Base-by-base conservation (phyloP, 2,888 invertebrate genomes). In the Drepana falcataria region DNA sequence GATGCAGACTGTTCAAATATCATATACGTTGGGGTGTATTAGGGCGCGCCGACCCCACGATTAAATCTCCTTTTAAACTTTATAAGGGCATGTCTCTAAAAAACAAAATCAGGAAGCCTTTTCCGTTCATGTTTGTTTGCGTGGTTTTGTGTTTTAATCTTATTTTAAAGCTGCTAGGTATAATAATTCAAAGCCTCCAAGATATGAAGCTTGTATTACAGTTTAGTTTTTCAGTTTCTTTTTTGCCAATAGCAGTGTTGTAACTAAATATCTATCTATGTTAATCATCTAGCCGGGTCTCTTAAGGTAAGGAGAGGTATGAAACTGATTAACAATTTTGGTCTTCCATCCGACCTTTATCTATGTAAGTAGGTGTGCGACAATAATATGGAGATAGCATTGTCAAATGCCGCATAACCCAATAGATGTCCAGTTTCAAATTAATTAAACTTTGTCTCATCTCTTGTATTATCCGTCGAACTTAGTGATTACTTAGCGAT, bases 361-460 rank as follows among this genome's bases (percentile, higher is more conserved):
- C 21, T 21, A 21, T 21, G 21, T 21, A 21, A 21, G 21, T 21
- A 21, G 21, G 21, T 21, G 21, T 21, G 21, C 21, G 21, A 21
- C 21, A 21, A 21, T 21, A 21, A 21, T 21, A 21, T 21, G 21
- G 21, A 21, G 21, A 21, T 21, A 21, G 21, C 21, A 1, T 1
- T 21, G 21, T 21, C 21, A 21, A 21, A 21, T 21, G 21, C 0
- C 64, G 66, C 55, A 54, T 56, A 58, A 60, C 64, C 55, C 34
- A 44, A 56, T 53, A 48, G 41, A 41, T 9, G 57, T 51, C 58
- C 58, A 59, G 68, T 72, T 66, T 68, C 61, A 73, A 76, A 78
- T 81, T 82, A 83, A 83, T 83, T 83, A 78, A 80, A 82, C 68
- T 83, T 75, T 61, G 68, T 55, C 69, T 67, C 59, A 53, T 63